Evolutionary conservation across 2,113 vertebrate genomes (phyloP).

Genomic region (Gobio gobio): DNA sequence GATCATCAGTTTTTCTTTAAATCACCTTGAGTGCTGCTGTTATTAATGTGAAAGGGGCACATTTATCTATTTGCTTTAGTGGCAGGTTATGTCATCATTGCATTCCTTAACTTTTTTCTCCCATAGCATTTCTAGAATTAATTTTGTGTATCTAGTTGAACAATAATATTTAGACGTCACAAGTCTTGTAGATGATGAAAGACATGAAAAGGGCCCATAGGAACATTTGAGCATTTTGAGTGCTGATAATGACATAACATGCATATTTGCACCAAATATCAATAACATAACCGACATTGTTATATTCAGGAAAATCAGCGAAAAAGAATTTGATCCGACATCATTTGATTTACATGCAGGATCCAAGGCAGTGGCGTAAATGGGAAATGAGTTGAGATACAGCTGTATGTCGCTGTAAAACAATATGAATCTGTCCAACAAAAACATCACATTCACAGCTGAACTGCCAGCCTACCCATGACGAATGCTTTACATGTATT

Average conservation of each 20-base stretch:
- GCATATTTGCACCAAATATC: background rate
- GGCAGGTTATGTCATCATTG: background rate
- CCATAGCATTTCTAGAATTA: background rate
- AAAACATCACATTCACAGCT: slow-evolving; percentile 23
- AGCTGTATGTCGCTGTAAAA: background rate
- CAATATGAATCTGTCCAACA: background rate
- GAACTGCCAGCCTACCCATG: background rate
- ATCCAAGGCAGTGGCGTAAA: background rate
- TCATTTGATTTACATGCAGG: background rate
- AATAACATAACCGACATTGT: background rate
- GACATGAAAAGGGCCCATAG: background rate
- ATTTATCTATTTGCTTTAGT: background rate
- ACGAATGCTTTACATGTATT: slow-evolving; percentile 6
- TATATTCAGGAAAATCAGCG: background rate
- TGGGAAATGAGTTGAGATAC: background rate
- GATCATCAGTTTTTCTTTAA: too few species aligned
- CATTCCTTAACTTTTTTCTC: background rate
- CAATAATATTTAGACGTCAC: background rate
- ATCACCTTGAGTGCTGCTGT: too few species aligned
- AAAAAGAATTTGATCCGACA: background rate
- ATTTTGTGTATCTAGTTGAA: background rate
- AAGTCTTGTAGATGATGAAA: background rate
- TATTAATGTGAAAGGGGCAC: background rate
- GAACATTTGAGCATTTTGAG: background rate
- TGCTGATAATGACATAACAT: background rate